phyloP scores from a whole-genome alignment of 2,113 vertebrate species.

The Cryptotis parvus region DNA sequence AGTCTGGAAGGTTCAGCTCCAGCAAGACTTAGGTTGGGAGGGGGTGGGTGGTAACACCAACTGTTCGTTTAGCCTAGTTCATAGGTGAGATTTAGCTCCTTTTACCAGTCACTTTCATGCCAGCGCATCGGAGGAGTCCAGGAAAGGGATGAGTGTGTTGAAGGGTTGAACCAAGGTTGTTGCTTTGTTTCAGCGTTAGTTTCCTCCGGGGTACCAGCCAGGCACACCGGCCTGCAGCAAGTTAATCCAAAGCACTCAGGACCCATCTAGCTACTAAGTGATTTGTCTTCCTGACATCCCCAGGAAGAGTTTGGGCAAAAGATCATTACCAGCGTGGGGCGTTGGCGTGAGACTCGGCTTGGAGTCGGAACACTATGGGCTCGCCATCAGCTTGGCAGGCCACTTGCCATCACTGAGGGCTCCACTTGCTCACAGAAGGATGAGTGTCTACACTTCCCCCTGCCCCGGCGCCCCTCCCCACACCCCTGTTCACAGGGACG shows the following conservation, averaged over 20 bases:
- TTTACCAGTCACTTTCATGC: background rate
- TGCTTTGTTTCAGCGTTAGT: conserved; percentile 12
- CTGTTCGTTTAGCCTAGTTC: conserved; percentile 35
- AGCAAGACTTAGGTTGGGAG: conserved; percentile 49
- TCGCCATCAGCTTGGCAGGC: background rate
- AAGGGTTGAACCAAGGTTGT: background rate
- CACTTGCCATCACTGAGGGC: background rate
- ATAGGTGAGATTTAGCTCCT: background rate
- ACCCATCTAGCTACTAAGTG: conserved; percentile 7
- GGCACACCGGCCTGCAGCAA: background rate
- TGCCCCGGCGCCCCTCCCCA: no score
- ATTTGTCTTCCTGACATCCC: conserved; percentile 69
- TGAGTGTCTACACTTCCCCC: background rate
- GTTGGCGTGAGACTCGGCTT: conserved; percentile 31
- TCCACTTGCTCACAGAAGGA: background rate
- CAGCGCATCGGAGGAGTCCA: background rate
- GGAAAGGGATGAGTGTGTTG: background rate
- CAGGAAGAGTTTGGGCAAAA: conserved; percentile 31
- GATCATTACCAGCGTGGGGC: background rate
- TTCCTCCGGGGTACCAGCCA: conserved; percentile 21
- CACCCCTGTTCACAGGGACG: background rate
- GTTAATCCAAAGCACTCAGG: conserved; percentile 63
- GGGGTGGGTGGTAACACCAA: conserved; percentile 18
- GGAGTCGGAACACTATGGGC: conserved; percentile 44
- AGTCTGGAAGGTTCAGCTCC: conserved; percentile 42